Evolutionary conservation across 1,140 invertebrate species (phyloP), one percentile per base, ranked within the genome.

Genomic region (Rhyzopertha dominica): DNA sequence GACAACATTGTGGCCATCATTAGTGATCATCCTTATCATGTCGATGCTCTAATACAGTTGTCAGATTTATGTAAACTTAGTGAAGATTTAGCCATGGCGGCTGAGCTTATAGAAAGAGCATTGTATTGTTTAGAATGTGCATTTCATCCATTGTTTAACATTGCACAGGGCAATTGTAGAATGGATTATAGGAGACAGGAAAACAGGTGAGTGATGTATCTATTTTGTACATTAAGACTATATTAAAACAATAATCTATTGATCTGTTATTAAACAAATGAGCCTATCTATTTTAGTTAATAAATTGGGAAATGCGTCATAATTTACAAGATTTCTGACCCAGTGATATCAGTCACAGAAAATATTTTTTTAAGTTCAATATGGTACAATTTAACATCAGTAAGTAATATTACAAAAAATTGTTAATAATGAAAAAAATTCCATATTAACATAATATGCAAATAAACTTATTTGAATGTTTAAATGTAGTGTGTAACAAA

Each of bases 21-120:
- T n/a, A 82, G 87, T 55, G 65, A 75, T 14, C 76, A 87, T 67
- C 82, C 84, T 0, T 90, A 87, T 62, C 87, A 93, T 54, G 79
- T 93, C 4, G 90, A 95, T 62, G 72, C 82, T 0, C 69, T 94
- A n/a, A 76, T 93, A 17, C 90, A 94, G 66, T 69, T 94, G 31
- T 84, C 86, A 49, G 88, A 91, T 59, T 73, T 91, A 10, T 89
- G 82, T 60, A 78, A 79, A 53, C 75, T 90, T 56, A 83, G 77
- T 47, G 89, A 93, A 63, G 86, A 93, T 69, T 71, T 81, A 23
- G 78, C 85, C 40, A 80, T 83, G 68, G 84, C 88, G 4, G 80
- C 85, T 20, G 82, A 88, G 64, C 68, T 91, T 0, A 80, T 89
- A 42, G 86, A 92, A 66, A 69, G 82, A 52, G 84, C 87, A 9